Evolutionary conservation across 2,888 invertebrate species (phyloP).

Genomic region (Pristionchus exspectatus): DNA sequence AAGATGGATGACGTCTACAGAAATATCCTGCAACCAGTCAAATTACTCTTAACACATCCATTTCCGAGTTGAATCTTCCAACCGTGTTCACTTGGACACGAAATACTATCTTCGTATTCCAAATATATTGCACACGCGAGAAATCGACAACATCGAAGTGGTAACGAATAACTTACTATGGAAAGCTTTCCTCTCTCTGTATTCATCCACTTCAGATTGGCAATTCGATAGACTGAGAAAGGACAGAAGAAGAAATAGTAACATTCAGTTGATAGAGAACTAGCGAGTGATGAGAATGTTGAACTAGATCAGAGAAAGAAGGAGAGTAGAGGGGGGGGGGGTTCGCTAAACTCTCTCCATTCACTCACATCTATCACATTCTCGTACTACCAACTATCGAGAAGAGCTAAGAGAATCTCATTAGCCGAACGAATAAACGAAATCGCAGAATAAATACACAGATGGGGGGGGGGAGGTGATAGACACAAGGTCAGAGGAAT

Average conservation of each 20-base stretch:
- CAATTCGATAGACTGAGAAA: not conserved
- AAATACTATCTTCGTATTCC: not conserved
- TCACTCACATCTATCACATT: not conserved
- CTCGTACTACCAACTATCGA: conserved; percentile 34
- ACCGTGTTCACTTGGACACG: not conserved
- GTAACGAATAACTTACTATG: not conserved
- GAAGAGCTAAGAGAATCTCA: conserved; percentile 23
- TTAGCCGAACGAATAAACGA: conserved; percentile 23
- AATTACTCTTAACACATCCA: not conserved
- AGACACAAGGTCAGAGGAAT: conserved; percentile 18
- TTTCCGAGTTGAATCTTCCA: not conserved
- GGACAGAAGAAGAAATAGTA: not conserved
- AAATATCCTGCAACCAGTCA: conserved; percentile 27
- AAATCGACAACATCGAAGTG: not conserved
- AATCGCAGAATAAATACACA: conserved; percentile 42
- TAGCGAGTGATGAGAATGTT: conserved; percentile 28
- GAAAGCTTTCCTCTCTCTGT: conserved; percentile 38
- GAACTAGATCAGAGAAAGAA: not conserved
- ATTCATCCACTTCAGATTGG: conserved; percentile 32
- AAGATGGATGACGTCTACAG: conserved; percentile 48
- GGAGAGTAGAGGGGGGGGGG: not conserved
- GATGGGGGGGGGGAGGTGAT: not conserved
- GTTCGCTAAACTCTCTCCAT: not conserved
- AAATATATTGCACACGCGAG: not conserved
- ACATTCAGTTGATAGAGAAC: conserved; percentile 33